Evolutionary conservation across 2,797 vertebrate genomes (phyloP).

Genomic region (Forpus xanthops): DNA sequence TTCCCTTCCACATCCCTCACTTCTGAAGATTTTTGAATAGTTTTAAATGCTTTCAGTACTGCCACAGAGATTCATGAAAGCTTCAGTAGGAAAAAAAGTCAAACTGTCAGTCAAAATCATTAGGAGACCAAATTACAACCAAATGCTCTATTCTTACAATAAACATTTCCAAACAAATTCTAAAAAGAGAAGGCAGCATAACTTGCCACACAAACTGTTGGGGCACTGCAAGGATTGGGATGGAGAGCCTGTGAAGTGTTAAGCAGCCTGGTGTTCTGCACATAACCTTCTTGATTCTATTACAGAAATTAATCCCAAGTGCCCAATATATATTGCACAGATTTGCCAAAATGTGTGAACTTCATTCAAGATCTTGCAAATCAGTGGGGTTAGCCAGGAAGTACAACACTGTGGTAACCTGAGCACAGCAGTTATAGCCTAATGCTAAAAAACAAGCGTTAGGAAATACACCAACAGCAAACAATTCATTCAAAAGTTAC

Average conservation of each 20-base stretch:
- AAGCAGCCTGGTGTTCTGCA: not conserved
- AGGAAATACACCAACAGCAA: not conserved
- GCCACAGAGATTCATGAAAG: not conserved
- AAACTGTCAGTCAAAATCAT: not conserved
- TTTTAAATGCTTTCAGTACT: not conserved
- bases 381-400: slow-evolving; percentile 10
- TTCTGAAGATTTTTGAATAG: not conserved
- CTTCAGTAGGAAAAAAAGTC: not conserved
- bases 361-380: not conserved
- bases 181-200: not conserved
- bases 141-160: not conserved
- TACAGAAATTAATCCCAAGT: slow-evolving; percentile 18
- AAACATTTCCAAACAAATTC: slow-evolving; percentile 20
- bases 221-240: not conserved
- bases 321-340: not conserved
- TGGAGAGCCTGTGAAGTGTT: not conserved
- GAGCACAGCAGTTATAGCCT: not conserved
- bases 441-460: not conserved
- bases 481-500: not conserved
- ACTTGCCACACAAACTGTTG: not conserved
- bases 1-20: not conserved
- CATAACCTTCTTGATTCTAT: not conserved
- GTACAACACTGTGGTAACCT: not conserved
- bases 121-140: slow-evolving; percentile 6
- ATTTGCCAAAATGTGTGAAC: slow-evolving; percentile 34